Conservation (phyloP, 2,797 vertebrate genomes). For the Platyrinchus mystaceus region DNA sequence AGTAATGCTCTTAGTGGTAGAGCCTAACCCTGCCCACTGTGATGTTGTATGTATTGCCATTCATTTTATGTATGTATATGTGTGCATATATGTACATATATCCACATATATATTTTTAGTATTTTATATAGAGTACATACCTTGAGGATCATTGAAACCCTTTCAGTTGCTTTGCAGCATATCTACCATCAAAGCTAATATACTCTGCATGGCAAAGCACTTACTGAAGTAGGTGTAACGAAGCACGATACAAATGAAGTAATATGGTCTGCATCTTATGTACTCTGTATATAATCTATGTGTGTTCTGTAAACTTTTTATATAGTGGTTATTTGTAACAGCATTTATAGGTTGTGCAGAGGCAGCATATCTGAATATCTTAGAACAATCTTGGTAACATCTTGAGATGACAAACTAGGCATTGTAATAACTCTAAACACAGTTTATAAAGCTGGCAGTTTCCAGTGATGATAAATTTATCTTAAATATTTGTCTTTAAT, state of each 20-base stretch:
- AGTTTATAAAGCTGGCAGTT: slow-evolving; percentile 12
- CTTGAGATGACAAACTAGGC: background rate
- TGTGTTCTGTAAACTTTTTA: slow-evolving; percentile 71
- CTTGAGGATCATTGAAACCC: slow-evolving; percentile 72
- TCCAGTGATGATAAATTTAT: background rate
- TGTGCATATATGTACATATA: slow-evolving; percentile 69
- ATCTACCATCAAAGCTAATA: slow-evolving; percentile 6
- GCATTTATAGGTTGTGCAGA: slow-evolving; percentile 46
- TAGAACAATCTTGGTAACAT: background rate
- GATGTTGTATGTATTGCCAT: slow-evolving; percentile 68
- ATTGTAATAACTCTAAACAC: background rate
- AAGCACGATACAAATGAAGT: background rate
- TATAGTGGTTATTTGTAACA: slow-evolving; percentile 58
- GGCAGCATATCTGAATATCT: background rate
- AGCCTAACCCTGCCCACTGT: slow-evolving; percentile 61
- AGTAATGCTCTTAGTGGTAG: slow-evolving; percentile 29
- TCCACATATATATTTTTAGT: slow-evolving; percentile 71
- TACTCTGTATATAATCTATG: slow-evolving; percentile 76
- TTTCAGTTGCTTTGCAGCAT: slow-evolving; percentile 45
- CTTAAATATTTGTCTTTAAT: slow-evolving; percentile 4
- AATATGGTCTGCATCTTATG: slow-evolving; percentile 73
- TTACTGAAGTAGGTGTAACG: background rate
- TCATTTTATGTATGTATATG: slow-evolving; percentile 74
- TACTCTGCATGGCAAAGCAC: background rate
- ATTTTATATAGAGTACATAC: slow-evolving; percentile 77